phyloP scores from a whole-genome alignment of 2,888 invertebrate genomes.

The Caenorhabditis zanzibari region DNA sequence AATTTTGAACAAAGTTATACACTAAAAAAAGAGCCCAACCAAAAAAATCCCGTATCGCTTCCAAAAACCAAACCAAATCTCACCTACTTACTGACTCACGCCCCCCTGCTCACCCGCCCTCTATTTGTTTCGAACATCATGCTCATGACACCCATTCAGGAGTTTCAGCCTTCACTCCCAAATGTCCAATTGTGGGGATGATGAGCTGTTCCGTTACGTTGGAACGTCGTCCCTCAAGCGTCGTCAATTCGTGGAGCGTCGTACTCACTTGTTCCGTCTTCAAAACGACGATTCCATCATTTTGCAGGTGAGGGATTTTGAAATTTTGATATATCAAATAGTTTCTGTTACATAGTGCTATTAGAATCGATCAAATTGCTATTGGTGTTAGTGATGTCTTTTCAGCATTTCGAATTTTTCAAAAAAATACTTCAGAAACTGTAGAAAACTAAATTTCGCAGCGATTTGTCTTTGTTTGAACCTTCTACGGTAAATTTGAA shows the following conservation, averaged over 20 bases:
- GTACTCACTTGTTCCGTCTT: slow-evolving; percentile 82
- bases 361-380: too few species aligned
- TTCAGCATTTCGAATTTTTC: too few species aligned
- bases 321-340: neutral
- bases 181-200: slow-evolving; percentile 82
- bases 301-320: slow-evolving; percentile 60
- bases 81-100: too few species aligned
- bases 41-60: too few species aligned
- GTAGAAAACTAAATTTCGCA: too few species aligned
- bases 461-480: too few species aligned
- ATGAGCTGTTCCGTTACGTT: slow-evolving; percentile 82
- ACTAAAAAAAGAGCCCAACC: too few species aligned
- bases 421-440: too few species aligned
- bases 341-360: neutral
- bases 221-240: slow-evolving; percentile 82
- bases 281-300: slow-evolving; percentile 77
- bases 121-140: slow-evolving; percentile 39
- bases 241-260: slow-evolving; percentile 83
- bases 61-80: too few species aligned
- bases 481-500: too few species aligned
- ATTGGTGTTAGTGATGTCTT: too few species aligned
- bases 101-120: slow-evolving; percentile 1
- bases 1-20: too few species aligned
- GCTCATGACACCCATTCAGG: slow-evolving; percentile 33
- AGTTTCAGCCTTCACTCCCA: slow-evolving; percentile 81